A percentile compares a stretch with the other conserved stretches of the same genome.
These are phyloP conservation scores for Antechinus flavipes DNA, from an alignment of 2,113 vertebrate genomes.

Conservation along the genomic window DNA sequence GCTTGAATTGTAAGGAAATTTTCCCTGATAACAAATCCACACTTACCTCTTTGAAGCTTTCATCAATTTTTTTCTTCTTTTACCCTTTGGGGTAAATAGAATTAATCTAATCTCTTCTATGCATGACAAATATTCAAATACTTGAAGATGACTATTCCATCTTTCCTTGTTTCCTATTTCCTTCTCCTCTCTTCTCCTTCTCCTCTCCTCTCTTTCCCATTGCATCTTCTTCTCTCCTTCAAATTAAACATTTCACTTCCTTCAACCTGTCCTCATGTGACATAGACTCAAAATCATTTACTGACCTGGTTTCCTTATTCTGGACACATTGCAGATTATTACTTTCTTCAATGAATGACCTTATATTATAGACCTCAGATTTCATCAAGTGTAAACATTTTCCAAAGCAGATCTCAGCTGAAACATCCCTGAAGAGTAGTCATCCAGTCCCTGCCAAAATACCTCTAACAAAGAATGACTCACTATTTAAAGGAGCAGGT, in stretches of 20 bases:
- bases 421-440: not conserved
- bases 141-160: not conserved
- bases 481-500: not conserved
- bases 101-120: not conserved
- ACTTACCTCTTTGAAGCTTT: not conserved
- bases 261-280: not conserved
- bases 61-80: not conserved
- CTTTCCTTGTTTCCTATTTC: not conserved
- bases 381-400: not conserved
- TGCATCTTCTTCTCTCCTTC: not conserved
- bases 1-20: not conserved
- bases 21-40: not conserved
- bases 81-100: not conserved
- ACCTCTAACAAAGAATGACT: not conserved
- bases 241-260: not conserved
- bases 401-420: not conserved
- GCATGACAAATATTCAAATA: not conserved
- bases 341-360: not conserved
- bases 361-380: not conserved
- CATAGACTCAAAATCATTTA: not conserved
- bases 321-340: not conserved
- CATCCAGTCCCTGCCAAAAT: not conserved
- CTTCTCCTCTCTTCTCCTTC: not conserved
- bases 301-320: not conserved
- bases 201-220: no score